Evolutionary conservation across 2,113 vertebrate genomes (phyloP), one percentile per base, ranked within the genome.

Genomic region (Tretioscincus oriximinensis): DNA sequence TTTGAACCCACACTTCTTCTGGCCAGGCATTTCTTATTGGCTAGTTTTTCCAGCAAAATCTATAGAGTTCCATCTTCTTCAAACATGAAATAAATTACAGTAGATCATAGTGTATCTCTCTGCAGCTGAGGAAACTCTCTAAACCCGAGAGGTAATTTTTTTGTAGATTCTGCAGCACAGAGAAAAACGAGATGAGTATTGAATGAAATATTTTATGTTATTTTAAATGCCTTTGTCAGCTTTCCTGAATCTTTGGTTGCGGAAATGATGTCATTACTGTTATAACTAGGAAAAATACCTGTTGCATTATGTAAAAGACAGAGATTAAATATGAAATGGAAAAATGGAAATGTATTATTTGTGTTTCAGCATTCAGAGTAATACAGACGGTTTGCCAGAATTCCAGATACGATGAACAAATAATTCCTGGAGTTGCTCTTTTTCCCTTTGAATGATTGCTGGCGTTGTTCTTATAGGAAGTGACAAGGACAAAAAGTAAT

Each of bases 221-320:
- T 2, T 69, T 84, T 88, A 83, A 81, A 70, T 79, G 72, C 73
- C 41, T 80, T 73, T 60, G 1, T 2, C 3, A 2, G 63, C 45
- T 87, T 86, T 70, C 20, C 63, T 79, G 75, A 85, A 71, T 35
- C 75, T 72, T 84, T 69, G 77, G 0, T 82, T 4, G 60, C 70
- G 80, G 68, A 77, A 80, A 51, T 68, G 47, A 71, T n/a, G 20
- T 86, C 26, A 65, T 47, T 73, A 16, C 9, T 77, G 31, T 29
- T 68, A 26, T 16, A 60, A 16, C 3, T 69, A 76, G 1, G 45
- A 49, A 74, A n/a, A 77, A 82, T 1, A 0, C 0, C 72, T 85
- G 73, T 11, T 85, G 73, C 14, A 41, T 5, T 0, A 24, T 61
- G 35, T 28, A 31, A 45, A 78, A 75, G 22, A 64, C 65, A 70